Conservation (phyloP, 1,140 invertebrate species). For the Heliothis virescens region DNA sequence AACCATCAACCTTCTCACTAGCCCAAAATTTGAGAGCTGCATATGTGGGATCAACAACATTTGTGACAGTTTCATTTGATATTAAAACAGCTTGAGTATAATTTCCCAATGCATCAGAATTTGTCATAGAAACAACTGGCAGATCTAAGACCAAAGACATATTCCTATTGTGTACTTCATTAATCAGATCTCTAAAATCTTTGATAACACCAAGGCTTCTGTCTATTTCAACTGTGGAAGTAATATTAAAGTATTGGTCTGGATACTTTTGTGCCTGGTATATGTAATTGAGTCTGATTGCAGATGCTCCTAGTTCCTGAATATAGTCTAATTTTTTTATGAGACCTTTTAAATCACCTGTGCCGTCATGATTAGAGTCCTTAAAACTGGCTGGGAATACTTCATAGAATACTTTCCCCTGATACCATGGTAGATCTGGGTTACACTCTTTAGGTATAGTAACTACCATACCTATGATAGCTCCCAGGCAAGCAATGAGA, state of each 20-base stretch:
- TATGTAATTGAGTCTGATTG: slow-evolving; percentile 91
- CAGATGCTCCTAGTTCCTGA: slow-evolving; percentile 88
- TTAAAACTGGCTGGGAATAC: slow-evolving; percentile 94
- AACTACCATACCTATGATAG: slow-evolving; percentile 90
- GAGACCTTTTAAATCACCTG: slow-evolving; percentile 91
- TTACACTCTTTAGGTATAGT: slow-evolving; percentile 91
- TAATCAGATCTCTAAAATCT: slow-evolving; percentile 89
- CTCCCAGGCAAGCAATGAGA: slow-evolving; percentile 89
- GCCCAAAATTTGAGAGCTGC: slow-evolving; percentile 89
- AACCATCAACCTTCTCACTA: slow-evolving; percentile 90
- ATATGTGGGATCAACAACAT: slow-evolving; percentile 78
- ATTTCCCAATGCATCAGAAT: slow-evolving; percentile 68
- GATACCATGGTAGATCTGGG: slow-evolving; percentile 91
- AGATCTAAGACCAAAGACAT: slow-evolving; percentile 92
- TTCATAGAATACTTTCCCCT: slow-evolving; percentile 93
- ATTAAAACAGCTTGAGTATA: slow-evolving; percentile 62
- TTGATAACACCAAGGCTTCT: slow-evolving; percentile 88
- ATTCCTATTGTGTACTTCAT: slow-evolving; percentile 88
- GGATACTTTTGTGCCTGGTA: slow-evolving; percentile 90
- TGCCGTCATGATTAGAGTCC: slow-evolving; percentile 91
- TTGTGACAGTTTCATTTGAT: slow-evolving; percentile 62
- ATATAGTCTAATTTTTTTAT: slow-evolving; percentile 90
- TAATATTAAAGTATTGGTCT: slow-evolving; percentile 89
- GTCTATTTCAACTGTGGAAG: slow-evolving; percentile 88
- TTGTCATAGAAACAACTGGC: slow-evolving; percentile 88